These are phyloP conservation scores for Epirrhoe tristata DNA, from an alignment of 2,888 invertebrate species.

Conservation along the genomic window DNA sequence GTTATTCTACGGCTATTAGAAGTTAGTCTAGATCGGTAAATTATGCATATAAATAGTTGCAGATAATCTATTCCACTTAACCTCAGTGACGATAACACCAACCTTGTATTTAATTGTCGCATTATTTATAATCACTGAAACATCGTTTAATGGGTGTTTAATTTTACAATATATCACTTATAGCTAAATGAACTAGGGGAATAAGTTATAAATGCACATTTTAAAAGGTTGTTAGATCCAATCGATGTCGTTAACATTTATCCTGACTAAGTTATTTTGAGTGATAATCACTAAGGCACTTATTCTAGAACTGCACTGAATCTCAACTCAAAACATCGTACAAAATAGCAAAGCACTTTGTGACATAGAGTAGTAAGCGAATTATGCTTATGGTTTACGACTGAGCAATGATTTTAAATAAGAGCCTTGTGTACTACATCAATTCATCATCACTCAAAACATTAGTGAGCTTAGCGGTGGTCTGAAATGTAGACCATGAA, in stretches of 20 bases:
- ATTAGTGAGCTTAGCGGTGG: not conserved
- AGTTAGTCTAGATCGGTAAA: conserved; percentile 47
- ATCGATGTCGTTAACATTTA: conserved; percentile 6
- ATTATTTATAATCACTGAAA: conserved; percentile 19
- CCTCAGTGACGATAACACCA: conserved; percentile 30
- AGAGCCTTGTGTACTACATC: conserved; percentile 18
- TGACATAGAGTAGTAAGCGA: too few relatives aligned
- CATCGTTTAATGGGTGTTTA: conserved; percentile 25
- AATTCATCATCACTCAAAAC: conserved; percentile 8
- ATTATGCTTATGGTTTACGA: not conserved
- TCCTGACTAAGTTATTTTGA: conserved; percentile 46
- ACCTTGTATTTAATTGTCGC: conserved; percentile 21
- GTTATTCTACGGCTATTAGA: conserved; percentile 47
- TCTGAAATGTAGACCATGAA: not conserved
- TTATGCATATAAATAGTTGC: conserved; percentile 39
- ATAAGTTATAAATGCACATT: conserved; percentile 51
- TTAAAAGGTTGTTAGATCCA: conserved; percentile 27
- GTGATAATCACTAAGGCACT: conserved; percentile 10
- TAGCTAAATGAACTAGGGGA: conserved; percentile 33
- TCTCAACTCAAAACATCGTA: not conserved
- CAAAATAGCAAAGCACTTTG: too few relatives aligned
- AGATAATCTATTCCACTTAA: conserved; percentile 32
- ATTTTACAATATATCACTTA: conserved; percentile 34
- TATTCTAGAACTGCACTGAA: not conserved
- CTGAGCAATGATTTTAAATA: not conserved